phyloP scores from a whole-genome alignment of 2,888 invertebrate genomes.

The Drosophila rellima region DNA sequence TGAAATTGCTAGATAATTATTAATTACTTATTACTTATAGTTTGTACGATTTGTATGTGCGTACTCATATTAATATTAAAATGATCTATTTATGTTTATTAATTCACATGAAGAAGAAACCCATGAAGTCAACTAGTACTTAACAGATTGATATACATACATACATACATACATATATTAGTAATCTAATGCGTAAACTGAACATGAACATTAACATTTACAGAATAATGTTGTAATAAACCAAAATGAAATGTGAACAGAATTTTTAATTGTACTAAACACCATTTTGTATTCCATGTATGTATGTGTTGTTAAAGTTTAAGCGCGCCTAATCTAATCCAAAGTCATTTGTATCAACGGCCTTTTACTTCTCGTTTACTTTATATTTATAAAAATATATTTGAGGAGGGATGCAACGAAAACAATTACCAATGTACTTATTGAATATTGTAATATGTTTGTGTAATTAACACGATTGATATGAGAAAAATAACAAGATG shows the following conservation, averaged over 20 bases:
- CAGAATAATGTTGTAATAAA: slow-evolving; percentile 75
- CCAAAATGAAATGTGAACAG: slow-evolving; percentile 80
- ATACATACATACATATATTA: slow-evolving; percentile 37
- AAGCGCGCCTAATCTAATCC: slow-evolving; percentile 75
- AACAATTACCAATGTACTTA: slow-evolving; percentile 79
- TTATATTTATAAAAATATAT: slow-evolving; percentile 60
- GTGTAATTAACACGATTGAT: slow-evolving; percentile 51
- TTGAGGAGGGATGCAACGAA: slow-evolving; percentile 72
- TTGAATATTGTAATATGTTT: slow-evolving; percentile 71
- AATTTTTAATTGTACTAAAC: slow-evolving; percentile 81
- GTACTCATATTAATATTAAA: slow-evolving; percentile 20
- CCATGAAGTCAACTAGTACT: slow-evolving; percentile 63
- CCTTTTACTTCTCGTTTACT: slow-evolving; percentile 79
- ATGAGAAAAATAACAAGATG: slow-evolving; percentile 34
- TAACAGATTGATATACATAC: slow-evolving; percentile 53
- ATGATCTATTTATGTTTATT: slow-evolving; percentile 55
- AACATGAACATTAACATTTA: slow-evolving; percentile 50
- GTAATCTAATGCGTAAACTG: slow-evolving; percentile 44
- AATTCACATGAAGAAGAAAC: slow-evolving; percentile 32
- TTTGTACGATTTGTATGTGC: slow-evolving; percentile 45
- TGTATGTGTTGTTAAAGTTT: slow-evolving; percentile 74
- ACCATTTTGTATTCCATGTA: slow-evolving; percentile 78
- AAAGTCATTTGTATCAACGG: slow-evolving; percentile 80
- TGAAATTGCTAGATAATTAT: slow-evolving; percentile 78
- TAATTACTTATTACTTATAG: slow-evolving; percentile 62